phyloP scores from a whole-genome alignment of 2,888 invertebrate genomes.

The Monopis laevigella region DNA sequence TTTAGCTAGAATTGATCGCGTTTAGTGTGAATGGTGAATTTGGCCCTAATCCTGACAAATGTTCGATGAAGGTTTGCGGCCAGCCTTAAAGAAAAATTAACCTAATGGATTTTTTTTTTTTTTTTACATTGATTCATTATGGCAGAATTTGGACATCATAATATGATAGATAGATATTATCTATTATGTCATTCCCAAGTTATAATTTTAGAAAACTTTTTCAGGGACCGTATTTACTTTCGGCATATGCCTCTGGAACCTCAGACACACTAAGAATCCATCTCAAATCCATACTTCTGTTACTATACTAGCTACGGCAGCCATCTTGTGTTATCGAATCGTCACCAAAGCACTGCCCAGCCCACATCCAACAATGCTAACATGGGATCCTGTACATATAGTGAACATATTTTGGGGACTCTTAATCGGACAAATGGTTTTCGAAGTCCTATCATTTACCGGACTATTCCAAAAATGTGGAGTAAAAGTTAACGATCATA shows the following conservation, averaged over 20 bases:
- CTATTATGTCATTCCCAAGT: no score
- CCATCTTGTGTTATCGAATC: conserved; percentile 38
- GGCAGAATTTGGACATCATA: no score
- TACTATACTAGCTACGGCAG: conserved; percentile 31
- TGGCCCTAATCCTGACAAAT: no score
- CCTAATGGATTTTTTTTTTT: no score
- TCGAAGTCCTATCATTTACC: conserved; percentile 42
- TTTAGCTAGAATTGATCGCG: no score
- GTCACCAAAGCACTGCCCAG: conserved; percentile 30
- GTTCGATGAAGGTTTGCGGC: no score
- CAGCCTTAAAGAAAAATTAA: no score
- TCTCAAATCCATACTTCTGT: conserved; percentile 36
- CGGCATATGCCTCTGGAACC: conserved; percentile 41
- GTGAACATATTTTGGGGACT: conserved; percentile 47
- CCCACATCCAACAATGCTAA: conserved; percentile 26
- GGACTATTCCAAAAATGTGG: conserved; percentile 37
- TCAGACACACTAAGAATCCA: conserved; percentile 41
- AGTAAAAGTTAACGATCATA: conserved; percentile 19
- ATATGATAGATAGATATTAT: no score
- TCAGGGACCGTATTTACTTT: conserved; percentile 43
- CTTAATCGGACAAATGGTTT: conserved; percentile 36
- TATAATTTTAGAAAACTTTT: no score
- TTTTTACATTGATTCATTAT: no score
- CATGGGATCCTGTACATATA: conserved; percentile 39
- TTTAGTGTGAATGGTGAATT: no score